Conservation (phyloP, 1,140 invertebrate species). For the Eubasilissa regina region DNA sequence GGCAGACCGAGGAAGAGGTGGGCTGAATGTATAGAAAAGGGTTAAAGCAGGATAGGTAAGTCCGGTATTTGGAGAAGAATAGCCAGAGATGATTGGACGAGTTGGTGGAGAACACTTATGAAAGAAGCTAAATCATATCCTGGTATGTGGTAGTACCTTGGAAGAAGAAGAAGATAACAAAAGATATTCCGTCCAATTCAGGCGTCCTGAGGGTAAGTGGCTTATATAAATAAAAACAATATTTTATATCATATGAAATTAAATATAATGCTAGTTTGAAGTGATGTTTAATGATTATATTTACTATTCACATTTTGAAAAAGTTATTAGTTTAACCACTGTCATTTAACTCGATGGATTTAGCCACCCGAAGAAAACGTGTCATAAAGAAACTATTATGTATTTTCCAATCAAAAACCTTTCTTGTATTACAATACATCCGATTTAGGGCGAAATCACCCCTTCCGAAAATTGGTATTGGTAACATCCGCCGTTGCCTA, state of each 20-base stretch:
- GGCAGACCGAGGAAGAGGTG: no score
- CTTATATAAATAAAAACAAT: not conserved
- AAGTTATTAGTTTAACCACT: no score
- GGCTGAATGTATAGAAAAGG: no score
- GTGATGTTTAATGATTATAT: not conserved
- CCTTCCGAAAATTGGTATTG: slow-evolving; percentile 8
- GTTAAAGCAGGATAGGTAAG: no score
- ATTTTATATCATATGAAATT: not conserved
- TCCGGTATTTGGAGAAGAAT: no score
- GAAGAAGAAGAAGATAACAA: no score
- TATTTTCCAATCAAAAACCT: not conserved
- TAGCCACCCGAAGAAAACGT: not conserved
- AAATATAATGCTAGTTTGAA: not conserved
- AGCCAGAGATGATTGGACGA: no score
- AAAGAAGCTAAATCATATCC: no score
- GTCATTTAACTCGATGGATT: not conserved
- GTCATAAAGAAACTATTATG: not conserved
- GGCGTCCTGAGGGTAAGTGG: not conserved
- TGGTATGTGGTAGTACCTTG: no score
- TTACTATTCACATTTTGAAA: not conserved
- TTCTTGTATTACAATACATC: slow-evolving; percentile 22
- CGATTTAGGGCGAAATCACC: slow-evolving; percentile 14
- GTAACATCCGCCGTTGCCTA: slow-evolving; percentile 19
- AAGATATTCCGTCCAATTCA: no score
- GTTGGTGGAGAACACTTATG: no score